Evolutionary conservation across 2,797 vertebrate genomes (phyloP).

Genomic region (Enteromius afrohamiltoni): DNA sequence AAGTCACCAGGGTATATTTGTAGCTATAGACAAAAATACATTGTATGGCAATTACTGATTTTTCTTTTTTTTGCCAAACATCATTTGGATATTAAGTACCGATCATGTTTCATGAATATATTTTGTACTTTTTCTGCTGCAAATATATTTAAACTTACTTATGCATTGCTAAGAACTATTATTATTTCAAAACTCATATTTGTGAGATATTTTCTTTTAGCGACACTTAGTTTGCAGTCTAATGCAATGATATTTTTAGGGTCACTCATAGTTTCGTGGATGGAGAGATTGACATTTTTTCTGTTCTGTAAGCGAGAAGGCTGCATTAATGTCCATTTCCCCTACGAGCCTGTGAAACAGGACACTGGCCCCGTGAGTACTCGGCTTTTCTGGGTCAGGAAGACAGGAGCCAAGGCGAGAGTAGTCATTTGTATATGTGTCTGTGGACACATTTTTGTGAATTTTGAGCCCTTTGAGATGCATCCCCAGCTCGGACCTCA

Average conservation of each 20-base stretch:
- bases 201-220: too few relatives aligned
- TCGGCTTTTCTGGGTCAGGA: conserved; percentile 62
- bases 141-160: too few relatives aligned
- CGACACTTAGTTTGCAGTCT: too few relatives aligned
- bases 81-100: too few relatives aligned
- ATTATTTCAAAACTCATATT: too few relatives aligned
- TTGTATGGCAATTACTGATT: too few relatives aligned
- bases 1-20: too few relatives aligned
- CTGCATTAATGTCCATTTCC: conserved; percentile 15
- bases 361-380: conserved; percentile 59
- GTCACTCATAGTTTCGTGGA: neutral
- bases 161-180: too few relatives aligned
- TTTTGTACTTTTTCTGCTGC: too few relatives aligned
- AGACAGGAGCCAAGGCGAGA: conserved; percentile 56
- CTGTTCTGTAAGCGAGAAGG: neutral
- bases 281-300: neutral
- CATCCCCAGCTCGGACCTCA: conserved; percentile 7
- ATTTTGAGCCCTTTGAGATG: conserved; percentile 22
- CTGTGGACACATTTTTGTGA: neutral
- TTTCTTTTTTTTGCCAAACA: too few relatives aligned
- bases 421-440: conserved; percentile 13
- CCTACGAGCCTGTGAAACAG: conserved; percentile 55
- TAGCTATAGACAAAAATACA: too few relatives aligned
- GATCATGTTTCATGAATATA: too few relatives aligned
- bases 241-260: neutral